Evolutionary conservation across 2,113 vertebrate genomes (phyloP), one percentile per base, ranked within the genome.

Genomic region (Strix uralensis): DNA sequence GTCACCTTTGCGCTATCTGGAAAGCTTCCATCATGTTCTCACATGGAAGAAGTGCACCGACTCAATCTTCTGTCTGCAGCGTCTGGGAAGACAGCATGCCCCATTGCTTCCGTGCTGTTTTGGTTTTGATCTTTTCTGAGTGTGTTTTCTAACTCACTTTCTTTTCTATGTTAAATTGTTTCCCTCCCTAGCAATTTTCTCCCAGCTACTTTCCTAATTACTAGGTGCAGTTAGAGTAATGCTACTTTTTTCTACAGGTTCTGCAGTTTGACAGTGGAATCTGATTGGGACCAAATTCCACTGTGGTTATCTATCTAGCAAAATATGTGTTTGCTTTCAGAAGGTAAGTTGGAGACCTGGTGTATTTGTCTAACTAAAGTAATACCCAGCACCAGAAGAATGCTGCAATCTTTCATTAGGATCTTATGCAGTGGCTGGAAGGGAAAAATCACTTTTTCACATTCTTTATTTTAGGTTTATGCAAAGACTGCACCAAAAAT

Each of bases 11-110:
- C 9, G 62, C 23, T 96, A 4, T 69, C 87, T 81, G 81, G 63
- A 91, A 80, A 80, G 78, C 63, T 97, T 96, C 86, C 86, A 93
- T 88, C 49, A 10, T 22, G 19, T 4, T 46, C 25, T 38, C 22
- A 18, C 1, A 0, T 13, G n/a, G 63, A 13, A 95, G 30, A 74
- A n/a, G 11, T 26, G 42, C 4, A 16, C 22, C 2, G 2, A 0
- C 62, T 77, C 89, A 67, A 59, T 47, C 57, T 67, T 14, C 65
- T 5, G 1, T n/a, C 59, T 74, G 15, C 20, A 15, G 27, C 0
- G 2, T 89, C 81, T 84, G 94, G 88, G 92, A 92, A 46, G 94
- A 89, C 72, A 81, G 46, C 54, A 63, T 29, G 4, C 7, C 80
- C 55, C 1, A 1, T 38, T 59, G 57, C 49, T 79, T 38, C 66